These are phyloP conservation scores for Coregonus clupeaformis DNA, from an alignment of 2,113 vertebrate species.

Conservation along the genomic window DNA sequence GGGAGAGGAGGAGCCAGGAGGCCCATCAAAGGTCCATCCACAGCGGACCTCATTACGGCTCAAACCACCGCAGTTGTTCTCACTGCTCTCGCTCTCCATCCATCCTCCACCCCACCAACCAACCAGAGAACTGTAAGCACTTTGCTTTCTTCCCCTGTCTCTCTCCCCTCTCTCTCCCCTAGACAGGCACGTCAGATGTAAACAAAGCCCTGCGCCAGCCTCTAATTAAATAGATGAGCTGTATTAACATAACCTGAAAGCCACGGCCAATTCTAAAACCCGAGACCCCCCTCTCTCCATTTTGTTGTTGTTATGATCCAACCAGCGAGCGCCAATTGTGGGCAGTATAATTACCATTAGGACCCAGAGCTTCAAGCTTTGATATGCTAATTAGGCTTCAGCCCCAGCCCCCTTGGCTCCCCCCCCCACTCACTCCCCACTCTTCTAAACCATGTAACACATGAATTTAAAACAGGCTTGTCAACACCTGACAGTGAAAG, in stretches of 20 bases:
- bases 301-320: constrained; percentile 88
- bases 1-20: constrained; percentile 36
- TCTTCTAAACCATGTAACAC: constrained; percentile 74
- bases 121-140: not conserved
- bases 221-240: constrained; percentile 83
- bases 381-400: constrained; percentile 96
- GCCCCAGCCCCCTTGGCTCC: constrained; percentile 73
- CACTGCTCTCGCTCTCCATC: constrained; percentile 22
- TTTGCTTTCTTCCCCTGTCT: constrained; percentile 25
- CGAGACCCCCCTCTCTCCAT: constrained; percentile 18
- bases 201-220: constrained; percentile 73
- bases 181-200: constrained; percentile 74
- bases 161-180: constrained; percentile 44
- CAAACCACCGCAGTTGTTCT: constrained; percentile 43
- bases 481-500: constrained; percentile 83
- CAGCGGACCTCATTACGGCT: constrained; percentile 58
- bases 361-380: constrained; percentile 91
- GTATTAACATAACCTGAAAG: constrained; percentile 85
- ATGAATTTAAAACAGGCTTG: constrained; percentile 91
- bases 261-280: constrained; percentile 78
- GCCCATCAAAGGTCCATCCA: constrained; percentile 55
- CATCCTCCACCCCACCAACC: constrained; percentile 45
- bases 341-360: constrained; percentile 95
- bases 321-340: constrained; percentile 90
- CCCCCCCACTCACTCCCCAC: constrained; percentile 59